Percentiles rank a stretch among this genome's conserved stretches.
Conservation (phyloP, 2,888 invertebrate species). For the Trissoscelio sp. region DNA sequence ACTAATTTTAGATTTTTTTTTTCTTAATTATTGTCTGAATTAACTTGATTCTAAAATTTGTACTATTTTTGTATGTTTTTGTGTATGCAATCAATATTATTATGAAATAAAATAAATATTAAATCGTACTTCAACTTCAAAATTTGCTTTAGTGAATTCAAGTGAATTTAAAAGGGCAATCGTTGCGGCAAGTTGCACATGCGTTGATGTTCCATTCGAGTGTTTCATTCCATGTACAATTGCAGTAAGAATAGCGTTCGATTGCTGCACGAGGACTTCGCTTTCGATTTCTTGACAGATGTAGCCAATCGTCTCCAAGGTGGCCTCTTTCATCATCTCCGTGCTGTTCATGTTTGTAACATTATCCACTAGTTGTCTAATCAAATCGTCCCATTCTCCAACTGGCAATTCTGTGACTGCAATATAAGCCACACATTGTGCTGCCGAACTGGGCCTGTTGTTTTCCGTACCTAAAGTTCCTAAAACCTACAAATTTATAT, state of each 20-base stretch:
- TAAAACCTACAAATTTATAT: constrained; percentile 87
- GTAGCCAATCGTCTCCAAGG: constrained; percentile 98
- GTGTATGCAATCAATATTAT: too few species aligned
- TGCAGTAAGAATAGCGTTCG: constrained; percentile 98
- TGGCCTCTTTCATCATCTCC: constrained; percentile 98
- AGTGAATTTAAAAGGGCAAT: constrained; percentile 98
- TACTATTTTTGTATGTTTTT: neutral
- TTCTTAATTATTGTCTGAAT: too few species aligned
- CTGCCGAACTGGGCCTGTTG: constrained; percentile 97
- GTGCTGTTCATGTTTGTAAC: constrained; percentile 94
- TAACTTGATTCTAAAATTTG: too few species aligned
- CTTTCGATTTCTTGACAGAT: constrained; percentile 99
- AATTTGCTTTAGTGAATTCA: constrained; percentile 99
- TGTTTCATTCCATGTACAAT: constrained; percentile 99
- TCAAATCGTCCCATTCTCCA: constrained; percentile 96
- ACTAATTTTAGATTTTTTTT: too few species aligned
- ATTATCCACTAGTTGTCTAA: constrained; percentile 94
- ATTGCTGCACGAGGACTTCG: constrained; percentile 92
- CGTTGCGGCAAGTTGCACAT: constrained; percentile 98
- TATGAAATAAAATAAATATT: too few species aligned
- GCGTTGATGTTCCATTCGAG: constrained; percentile 92
- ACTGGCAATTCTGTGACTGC: constrained; percentile 98
- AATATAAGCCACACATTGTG: constrained; percentile 99
- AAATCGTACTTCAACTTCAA: constrained; percentile 93
- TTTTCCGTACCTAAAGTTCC: constrained; percentile 98